Conservation (phyloP, 2,113 vertebrate genomes). For the Chionis minor region DNA sequence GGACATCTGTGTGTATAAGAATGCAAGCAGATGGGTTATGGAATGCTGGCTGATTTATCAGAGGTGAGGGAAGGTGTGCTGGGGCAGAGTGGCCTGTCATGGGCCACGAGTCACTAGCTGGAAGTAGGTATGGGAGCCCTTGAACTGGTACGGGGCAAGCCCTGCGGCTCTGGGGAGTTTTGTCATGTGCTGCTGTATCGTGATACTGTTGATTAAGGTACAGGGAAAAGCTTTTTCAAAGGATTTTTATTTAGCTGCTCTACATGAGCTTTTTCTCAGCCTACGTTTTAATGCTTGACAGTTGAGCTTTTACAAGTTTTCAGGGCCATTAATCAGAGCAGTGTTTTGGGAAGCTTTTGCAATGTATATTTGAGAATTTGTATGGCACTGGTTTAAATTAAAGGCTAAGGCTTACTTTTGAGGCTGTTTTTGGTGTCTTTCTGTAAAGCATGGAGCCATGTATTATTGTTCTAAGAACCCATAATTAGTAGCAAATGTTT, state of each 20-base stretch:
- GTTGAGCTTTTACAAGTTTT: conserved; percentile 43
- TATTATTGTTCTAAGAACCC: conserved; percentile 4
- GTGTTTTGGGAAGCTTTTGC: background rate
- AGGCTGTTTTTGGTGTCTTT: conserved; percentile 2
- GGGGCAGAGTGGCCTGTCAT: background rate
- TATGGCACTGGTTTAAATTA: conserved; percentile 44
- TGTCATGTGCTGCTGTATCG: background rate
- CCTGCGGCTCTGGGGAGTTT: background rate
- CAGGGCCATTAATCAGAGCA: conserved; percentile 10
- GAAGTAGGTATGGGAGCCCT: background rate
- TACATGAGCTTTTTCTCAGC: background rate
- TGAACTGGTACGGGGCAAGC: fast-evolving
- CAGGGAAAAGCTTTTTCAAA: background rate
- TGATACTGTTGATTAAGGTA: background rate
- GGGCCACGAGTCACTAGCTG: background rate
- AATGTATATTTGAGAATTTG: conserved; percentile 19
- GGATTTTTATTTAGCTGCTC: background rate
- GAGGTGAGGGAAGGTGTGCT: background rate
- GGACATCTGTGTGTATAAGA: background rate
- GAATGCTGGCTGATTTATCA: background rate
- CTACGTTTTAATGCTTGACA: conserved; percentile 4
- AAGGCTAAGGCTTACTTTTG: background rate
- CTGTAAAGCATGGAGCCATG: background rate
- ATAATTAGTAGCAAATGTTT: conserved; percentile 60
- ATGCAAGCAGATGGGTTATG: fast-evolving